Base-by-base conservation (phyloP, 2,113 vertebrate genomes). In the Jacana jacana region DNA sequence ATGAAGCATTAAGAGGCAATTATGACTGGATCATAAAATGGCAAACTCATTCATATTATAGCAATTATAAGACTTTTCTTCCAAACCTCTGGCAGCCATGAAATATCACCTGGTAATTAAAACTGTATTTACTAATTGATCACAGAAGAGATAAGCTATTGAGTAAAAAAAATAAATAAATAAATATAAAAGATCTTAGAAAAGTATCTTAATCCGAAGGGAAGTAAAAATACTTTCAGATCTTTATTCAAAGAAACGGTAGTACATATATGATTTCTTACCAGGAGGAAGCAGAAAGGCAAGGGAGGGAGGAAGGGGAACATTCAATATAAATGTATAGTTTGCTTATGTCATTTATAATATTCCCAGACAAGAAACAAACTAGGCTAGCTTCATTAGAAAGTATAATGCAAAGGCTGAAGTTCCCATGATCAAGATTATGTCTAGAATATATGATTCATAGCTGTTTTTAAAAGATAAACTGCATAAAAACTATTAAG, bases 401-500 rank as follows among this genome's bases (percentile, higher is more conserved):
- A 96, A 96, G 92, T 95, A 81, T 94, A 96, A 96, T 94, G 52
- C 57, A 91, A 78, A 48, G 48, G 39, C 52, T 94, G 73, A 96
- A 90, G 52, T 72, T 91, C 84, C 77, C 40, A 72, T 24, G 64
- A 90, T 91, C 85, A 91, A 96, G 86, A 96, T 81, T 86, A 83
- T 84, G 86, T 92, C 92, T 81, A 44, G n/a, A 89, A 94, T 84
- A 88, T 71, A 86, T 95, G 95, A 96, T 75, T 93, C 86, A 97
- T 92, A 66, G 88, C 86, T 76, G 69, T 7, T 94, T 97, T 90
- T 88, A 96, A 92, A 86, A 96, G 80, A 92, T 51, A 96, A 91
- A 91, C 80, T 92, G 76, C 90, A 93, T 72, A 84, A 93, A 95
- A 96, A 81, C 95, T 91, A 90, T 95, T 91, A 94, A 90, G 72